These are phyloP conservation scores for Archilochus colubris DNA, from an alignment of 2,113 vertebrate genomes.

Conservation along the genomic window DNA sequence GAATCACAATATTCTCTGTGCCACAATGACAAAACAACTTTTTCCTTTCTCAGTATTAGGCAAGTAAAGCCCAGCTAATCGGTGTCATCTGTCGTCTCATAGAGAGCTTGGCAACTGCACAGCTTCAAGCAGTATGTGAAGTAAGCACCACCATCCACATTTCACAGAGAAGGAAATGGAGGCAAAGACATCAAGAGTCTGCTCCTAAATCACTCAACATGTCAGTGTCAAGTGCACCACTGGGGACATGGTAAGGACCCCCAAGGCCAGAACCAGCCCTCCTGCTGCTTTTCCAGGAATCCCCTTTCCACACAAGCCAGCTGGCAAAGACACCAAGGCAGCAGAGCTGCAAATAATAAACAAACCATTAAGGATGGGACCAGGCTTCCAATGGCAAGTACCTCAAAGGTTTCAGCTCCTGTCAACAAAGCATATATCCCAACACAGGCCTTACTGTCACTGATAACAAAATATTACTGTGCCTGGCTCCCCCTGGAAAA, in stretches of 20 bases:
- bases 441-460: background rate
- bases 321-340: background rate
- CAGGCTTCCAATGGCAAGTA: background rate
- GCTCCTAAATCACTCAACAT: slow-evolving; percentile 7
- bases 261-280: background rate
- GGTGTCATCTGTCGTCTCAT: background rate
- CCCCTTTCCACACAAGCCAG: slow-evolving; percentile 27
- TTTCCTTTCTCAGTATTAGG: background rate
- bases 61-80: background rate
- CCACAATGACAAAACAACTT: background rate
- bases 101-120: slow-evolving; percentile 27
- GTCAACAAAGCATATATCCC: slow-evolving; percentile 15
- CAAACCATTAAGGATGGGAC: background rate
- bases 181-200: slow-evolving; percentile 11
- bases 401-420: slow-evolving; percentile 4
- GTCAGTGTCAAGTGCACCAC: background rate
- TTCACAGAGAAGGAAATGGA: slow-evolving; percentile 2
- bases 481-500: background rate
- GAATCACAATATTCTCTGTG: background rate
- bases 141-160: background rate
- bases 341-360: slow-evolving; percentile 17
- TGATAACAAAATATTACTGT: background rate
- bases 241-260: background rate
- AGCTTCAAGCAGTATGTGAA: background rate
- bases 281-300: background rate